Conservation (phyloP, 2,113 vertebrate genomes). For the Odocoileus hemionus region DNA sequence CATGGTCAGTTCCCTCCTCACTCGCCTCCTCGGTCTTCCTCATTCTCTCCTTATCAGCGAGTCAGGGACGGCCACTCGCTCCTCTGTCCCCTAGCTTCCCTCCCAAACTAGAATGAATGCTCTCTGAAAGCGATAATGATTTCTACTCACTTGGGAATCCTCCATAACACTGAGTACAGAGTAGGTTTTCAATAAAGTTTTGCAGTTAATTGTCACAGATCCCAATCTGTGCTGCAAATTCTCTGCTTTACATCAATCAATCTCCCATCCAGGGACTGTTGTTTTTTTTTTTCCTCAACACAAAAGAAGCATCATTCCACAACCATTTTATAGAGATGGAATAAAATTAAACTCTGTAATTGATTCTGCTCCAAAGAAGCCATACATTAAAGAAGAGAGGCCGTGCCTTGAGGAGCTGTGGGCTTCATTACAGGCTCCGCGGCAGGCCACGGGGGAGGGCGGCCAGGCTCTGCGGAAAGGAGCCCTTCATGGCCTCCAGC, state of each 20-base stretch:
- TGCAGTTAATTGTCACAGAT: background rate
- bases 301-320: background rate
- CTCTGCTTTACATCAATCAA: background rate
- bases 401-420: background rate
- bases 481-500: background rate
- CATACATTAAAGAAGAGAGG: background rate
- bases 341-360: background rate
- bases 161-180: background rate
- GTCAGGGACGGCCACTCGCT: background rate
- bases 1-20: background rate
- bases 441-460: background rate
- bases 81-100: background rate
- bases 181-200: background rate
- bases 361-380: constrained; percentile 8
- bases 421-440: background rate
- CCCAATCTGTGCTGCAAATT: background rate
- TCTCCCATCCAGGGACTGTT: background rate
- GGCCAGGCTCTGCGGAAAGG: background rate
- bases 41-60: background rate
- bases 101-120: background rate
- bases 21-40: accelerated
- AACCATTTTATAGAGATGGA: background rate
- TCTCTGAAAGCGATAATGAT: background rate
- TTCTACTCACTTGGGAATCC: background rate
- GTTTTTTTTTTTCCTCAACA: background rate